Conservation (phyloP, 2,113 vertebrate species). For the Sander lucioperca region DNA sequence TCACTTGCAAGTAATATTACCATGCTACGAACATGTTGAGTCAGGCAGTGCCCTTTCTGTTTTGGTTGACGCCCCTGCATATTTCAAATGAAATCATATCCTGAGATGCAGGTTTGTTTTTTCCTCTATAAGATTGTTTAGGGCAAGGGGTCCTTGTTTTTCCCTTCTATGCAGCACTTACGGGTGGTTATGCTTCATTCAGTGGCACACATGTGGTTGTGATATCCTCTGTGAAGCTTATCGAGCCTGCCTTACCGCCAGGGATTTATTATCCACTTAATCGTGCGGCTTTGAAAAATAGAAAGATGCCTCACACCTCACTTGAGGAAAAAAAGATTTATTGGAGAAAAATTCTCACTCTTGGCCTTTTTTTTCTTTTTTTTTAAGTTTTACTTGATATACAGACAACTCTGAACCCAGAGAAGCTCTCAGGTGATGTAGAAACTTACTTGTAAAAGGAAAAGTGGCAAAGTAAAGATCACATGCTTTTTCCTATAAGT, state of each 20-base stretch:
- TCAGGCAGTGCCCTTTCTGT: conserved; percentile 50
- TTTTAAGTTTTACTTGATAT: neutral
- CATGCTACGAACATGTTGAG: conserved; percentile 10
- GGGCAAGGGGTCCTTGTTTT: neutral
- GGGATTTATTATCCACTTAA: conserved; percentile 20
- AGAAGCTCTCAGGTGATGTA: neutral
- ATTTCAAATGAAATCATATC: conserved; percentile 50
- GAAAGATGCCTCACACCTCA: neutral
- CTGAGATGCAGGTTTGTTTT: conserved; percentile 32
- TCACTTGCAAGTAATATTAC: neutral
- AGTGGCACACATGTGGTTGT: neutral
- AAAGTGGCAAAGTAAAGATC: neutral
- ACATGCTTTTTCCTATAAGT: neutral
- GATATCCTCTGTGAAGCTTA: conserved; percentile 7
- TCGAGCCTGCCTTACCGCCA: neutral
- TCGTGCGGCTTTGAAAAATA: neutral
- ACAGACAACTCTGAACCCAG: neutral
- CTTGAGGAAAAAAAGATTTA: conserved; percentile 15
- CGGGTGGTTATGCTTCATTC: neutral
- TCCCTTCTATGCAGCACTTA: neutral
- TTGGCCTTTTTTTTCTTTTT: neutral
- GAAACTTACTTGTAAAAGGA: neutral
- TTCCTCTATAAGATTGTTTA: conserved; percentile 8
- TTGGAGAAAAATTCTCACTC: neutral
- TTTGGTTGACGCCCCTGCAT: conserved; percentile 16